These are phyloP conservation scores for Ophraella communa DNA, from an alignment of 2,888 invertebrate species.

Conservation along the genomic window DNA sequence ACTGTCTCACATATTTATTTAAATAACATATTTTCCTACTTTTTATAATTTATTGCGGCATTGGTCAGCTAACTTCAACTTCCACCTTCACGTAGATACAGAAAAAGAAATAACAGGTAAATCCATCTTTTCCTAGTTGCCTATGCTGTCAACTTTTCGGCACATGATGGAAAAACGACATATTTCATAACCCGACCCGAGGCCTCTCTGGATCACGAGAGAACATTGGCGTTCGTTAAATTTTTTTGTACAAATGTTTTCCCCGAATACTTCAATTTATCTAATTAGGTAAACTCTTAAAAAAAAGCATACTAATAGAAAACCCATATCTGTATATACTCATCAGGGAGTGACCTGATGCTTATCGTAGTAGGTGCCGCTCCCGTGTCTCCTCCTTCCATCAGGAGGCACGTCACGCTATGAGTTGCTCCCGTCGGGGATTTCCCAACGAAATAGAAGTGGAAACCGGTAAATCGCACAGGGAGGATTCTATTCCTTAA, in stretches of 20 bases:
- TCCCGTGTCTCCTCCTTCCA: conserved; percentile 8
- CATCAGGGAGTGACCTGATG: neutral
- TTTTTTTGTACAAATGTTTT: too few species aligned
- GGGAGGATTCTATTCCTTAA: conserved; percentile 25
- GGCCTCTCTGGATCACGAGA: too few species aligned
- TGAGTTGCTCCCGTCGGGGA: conserved; percentile 5
- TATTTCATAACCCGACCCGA: neutral
- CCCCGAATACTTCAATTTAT: too few species aligned
- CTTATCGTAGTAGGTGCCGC: conserved; percentile 9
- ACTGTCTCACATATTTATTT: too few species aligned
- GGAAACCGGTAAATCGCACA: conserved; percentile 17
- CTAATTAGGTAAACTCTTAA: too few species aligned
- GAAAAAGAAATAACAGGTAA: neutral
- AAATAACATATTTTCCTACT: neutral
- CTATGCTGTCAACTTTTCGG: neutral
- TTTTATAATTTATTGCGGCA: neutral
- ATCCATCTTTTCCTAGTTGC: neutral
- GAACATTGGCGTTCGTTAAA: too few species aligned
- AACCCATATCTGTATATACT: neutral
- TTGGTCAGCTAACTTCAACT: neutral
- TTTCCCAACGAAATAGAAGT: conserved; percentile 18
- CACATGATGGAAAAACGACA: neutral
- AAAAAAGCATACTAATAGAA: too few species aligned
- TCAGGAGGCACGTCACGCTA: conserved; percentile 22
- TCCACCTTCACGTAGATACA: neutral